These are phyloP conservation scores for Plebejus anna DNA, from an alignment of 2,888 invertebrate species.

Conservation along the genomic window DNA sequence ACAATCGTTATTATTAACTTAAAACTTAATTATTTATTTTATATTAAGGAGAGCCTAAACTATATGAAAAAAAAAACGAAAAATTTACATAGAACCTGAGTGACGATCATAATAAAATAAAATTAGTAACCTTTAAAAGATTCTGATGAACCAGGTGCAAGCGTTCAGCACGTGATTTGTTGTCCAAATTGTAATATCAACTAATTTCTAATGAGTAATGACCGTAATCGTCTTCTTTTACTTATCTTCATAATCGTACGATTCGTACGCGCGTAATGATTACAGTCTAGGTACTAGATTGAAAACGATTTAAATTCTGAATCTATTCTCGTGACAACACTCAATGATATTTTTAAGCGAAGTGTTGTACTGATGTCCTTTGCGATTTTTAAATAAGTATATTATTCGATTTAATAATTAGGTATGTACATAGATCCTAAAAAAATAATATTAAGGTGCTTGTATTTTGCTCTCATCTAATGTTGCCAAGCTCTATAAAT, in stretches of 20 bases:
- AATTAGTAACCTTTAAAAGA: neutral
- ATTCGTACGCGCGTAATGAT: neutral
- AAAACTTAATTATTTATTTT: no score
- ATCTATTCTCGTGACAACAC: neutral
- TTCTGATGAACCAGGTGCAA: neutral
- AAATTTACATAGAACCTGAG: neutral
- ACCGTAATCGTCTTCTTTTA: neutral
- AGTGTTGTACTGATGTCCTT: no score
- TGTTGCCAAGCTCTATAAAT: no score
- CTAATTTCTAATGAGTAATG: neutral
- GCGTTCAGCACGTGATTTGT: neutral
- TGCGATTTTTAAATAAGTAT: no score
- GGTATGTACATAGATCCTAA: no score
- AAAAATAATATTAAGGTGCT: no score
- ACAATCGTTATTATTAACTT: no score
- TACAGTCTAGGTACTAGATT: neutral
- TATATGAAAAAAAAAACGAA: no score
- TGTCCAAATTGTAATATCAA: neutral
- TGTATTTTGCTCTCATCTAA: no score
- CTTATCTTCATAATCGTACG: neutral
- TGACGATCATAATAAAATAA: neutral
- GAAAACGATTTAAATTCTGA: neutral
- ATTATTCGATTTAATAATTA: no score
- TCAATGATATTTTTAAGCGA: neutral
- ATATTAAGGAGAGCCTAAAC: no score